Percentiles rank a stretch among this genome's conserved stretches.
These are phyloP conservation scores for Beroe forskalii DNA, from an alignment of 37 sponge, comb jelly and placozoan genomes.

Conservation along the genomic window DNA sequence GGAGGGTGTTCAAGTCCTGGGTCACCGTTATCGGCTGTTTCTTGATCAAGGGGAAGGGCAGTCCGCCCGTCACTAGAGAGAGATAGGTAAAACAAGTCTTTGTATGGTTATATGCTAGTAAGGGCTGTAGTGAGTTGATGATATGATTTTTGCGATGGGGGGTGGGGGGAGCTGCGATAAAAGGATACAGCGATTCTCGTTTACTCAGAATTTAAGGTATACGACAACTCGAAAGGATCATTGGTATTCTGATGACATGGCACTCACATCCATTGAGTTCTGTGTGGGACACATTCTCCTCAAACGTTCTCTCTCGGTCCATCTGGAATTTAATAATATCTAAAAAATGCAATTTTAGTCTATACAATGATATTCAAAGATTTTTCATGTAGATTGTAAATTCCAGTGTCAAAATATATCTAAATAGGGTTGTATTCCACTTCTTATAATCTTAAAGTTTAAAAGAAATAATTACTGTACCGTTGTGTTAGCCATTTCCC, in stretches of 20 bases:
- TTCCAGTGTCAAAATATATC: background rate
- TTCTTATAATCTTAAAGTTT: background rate
- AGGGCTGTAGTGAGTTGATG: no score
- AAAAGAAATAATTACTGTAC: background rate
- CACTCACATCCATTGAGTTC: conserved; percentile 62
- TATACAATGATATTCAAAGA: no score
- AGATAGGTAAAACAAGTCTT: background rate
- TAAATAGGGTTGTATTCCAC: background rate
- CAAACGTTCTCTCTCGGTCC: conserved; percentile 12
- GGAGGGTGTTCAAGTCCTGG: background rate
- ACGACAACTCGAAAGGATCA: no score
- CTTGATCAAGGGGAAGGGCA: conserved; percentile 43
- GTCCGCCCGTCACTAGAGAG: conserved; percentile 36
- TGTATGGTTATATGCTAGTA: no score
- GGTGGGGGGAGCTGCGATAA: background rate
- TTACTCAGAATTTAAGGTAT: no score
- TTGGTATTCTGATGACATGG: no score
- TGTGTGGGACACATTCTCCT: background rate
- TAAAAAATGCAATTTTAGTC: no score
- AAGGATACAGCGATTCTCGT: background rate
- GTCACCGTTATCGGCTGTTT: conserved; percentile 57
- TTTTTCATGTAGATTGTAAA: no score
- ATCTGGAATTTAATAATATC: background rate
- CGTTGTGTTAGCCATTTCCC: conserved; percentile 41
- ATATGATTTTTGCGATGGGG: no score